phyloP scores from a whole-genome alignment of 1,140 invertebrate species.

The Condylostylus longicornis region DNA sequence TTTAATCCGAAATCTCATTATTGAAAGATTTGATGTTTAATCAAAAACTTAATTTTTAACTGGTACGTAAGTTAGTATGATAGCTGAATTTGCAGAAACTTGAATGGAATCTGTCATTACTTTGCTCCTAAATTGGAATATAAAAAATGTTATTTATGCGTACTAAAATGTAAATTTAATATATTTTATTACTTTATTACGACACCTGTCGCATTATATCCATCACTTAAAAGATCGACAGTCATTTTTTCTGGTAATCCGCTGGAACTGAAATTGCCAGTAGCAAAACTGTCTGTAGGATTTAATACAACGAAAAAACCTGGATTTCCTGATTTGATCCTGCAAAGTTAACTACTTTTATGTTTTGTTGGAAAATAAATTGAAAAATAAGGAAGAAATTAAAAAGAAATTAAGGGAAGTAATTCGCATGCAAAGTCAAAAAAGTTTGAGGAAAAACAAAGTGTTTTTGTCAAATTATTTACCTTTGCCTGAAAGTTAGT shows the following conservation, averaged over 20 bases:
- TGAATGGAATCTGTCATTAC: conserved; percentile 19
- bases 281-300: conserved; percentile 33
- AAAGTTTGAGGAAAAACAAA: background rate
- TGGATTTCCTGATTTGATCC: conserved; percentile 51
- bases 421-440: background rate
- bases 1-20: too few species aligned
- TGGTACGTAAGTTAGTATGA: conserved; percentile 36
- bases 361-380: too few species aligned
- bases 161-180: conserved; percentile 8
- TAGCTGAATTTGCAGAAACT: conserved; percentile 31
- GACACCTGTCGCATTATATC: conserved; percentile 32
- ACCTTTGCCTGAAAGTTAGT: conserved; percentile 8
- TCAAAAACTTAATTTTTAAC: too few species aligned
- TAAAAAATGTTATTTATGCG: conserved; percentile 6
- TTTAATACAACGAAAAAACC: conserved; percentile 51
- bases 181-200: conserved; percentile 31
- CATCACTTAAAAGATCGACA: conserved; percentile 37
- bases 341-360: conserved; percentile 16
- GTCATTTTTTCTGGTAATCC: conserved; percentile 40
- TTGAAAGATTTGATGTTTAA: too few species aligned
- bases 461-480: background rate
- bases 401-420: background rate
- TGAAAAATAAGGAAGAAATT: background rate
- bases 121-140: conserved; percentile 20
- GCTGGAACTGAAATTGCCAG: conserved; percentile 35